Evolutionary conservation across 2,797 vertebrate species (phyloP).

Genomic region (Graptemys geographica): DNA sequence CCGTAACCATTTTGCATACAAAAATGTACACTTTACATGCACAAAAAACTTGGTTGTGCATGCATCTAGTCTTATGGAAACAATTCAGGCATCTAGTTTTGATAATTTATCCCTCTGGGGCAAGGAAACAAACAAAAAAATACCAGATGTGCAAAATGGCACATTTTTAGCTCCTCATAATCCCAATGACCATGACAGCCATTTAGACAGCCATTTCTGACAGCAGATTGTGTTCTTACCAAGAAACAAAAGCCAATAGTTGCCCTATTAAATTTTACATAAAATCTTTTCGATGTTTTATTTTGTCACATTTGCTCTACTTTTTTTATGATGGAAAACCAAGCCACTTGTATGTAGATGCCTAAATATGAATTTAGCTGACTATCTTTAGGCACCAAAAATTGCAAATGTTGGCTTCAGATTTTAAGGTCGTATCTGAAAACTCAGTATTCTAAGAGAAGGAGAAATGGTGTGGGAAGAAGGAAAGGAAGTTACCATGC

Average conservation of each 20-base stretch:
- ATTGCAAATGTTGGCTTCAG: neutral
- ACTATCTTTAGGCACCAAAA: neutral
- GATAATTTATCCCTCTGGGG: neutral
- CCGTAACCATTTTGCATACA: neutral
- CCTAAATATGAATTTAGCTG: neutral
- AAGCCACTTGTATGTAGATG: neutral
- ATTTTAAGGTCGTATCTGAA: neutral
- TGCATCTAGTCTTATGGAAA: neutral
- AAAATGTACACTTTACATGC: neutral
- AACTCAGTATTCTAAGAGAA: neutral
- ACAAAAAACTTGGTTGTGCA: neutral
- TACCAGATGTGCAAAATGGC: constrained; percentile 10
- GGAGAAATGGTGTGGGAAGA: neutral
- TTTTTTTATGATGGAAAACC: neutral
- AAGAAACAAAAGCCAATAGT: neutral
- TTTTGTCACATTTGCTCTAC: neutral
- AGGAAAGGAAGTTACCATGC: neutral
- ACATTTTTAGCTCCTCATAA: neutral
- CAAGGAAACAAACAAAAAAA: neutral
- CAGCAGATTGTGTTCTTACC: neutral
- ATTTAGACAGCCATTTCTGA: neutral
- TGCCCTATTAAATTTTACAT: neutral
- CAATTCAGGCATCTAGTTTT: neutral
- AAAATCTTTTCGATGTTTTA: neutral
- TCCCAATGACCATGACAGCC: neutral